Percentiles rank a stretch among this genome's conserved stretches.
These are phyloP conservation scores for Enteromius mattozi DNA, from an alignment of 2,797 vertebrate genomes.

Conservation along the genomic window DNA sequence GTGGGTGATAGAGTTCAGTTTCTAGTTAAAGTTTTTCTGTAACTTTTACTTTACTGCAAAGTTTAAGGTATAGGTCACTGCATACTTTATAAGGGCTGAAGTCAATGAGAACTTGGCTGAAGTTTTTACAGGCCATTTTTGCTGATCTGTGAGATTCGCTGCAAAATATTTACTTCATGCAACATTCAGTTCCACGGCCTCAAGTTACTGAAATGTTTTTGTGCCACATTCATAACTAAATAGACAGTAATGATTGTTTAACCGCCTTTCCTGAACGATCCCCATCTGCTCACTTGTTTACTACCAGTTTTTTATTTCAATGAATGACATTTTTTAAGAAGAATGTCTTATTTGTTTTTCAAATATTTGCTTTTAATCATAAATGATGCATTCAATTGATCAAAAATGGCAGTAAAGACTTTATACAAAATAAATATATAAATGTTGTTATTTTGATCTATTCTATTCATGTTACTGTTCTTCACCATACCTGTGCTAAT, in stretches of 20 bases:
- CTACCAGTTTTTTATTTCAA: background rate
- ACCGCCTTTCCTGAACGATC: background rate
- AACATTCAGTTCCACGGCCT: background rate
- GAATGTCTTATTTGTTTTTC: no score
- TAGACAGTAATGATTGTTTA: background rate
- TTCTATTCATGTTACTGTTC: background rate
- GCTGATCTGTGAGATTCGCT: background rate
- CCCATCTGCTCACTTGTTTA: background rate
- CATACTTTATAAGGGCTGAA: background rate
- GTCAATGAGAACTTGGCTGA: background rate
- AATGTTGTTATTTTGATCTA: background rate
- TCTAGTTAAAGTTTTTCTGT: constrained; percentile 47
- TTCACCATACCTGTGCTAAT: background rate
- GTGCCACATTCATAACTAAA: background rate
- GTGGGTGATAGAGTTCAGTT: constrained; percentile 72
- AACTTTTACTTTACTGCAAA: background rate
- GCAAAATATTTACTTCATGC: background rate
- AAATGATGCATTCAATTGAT: background rate
- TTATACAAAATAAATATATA: background rate
- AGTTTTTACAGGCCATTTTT: background rate
- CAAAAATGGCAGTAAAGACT: background rate
- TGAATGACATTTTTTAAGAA: background rate
- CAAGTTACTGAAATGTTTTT: background rate
- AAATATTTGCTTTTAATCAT: background rate
- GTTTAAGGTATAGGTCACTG: background rate